Evolutionary conservation across 2,888 invertebrate species (phyloP), one percentile per base, ranked within the genome.

Genomic region (Antheraea yamamai): DNA sequence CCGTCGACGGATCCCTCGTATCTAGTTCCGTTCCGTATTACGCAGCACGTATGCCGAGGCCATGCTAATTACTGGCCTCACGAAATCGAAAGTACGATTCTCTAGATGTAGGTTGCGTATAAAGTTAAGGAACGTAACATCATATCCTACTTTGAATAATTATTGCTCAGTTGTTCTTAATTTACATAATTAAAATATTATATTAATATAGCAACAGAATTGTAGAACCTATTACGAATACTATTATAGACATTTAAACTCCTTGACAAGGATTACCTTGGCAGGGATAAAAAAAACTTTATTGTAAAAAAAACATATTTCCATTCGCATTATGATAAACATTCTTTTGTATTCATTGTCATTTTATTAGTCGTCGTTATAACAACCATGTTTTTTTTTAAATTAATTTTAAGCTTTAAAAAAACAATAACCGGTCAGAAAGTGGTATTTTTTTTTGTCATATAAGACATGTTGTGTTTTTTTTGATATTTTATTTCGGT

Each of bases 61-160:
- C 92, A 92, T 93, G 91, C 91, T 93, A 94, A 94, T 94, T 92
- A 91, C 86, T 85, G 84, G 85, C 89, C 91, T 91, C 93, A 92
- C 92, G 92, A 94, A 94, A 94, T 92, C 92, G 94, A 94, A 94
- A 94, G 94, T 92, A 90, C 83, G 78, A 79, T 82, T 80, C 86
- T 87, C 85, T 87, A 87, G 87, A 90, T 91, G 87, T 90, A 85
- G 89, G 88, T 88, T 88, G 85, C 88, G 82, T 83, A 87, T 66
- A 30, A 30, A 30, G 16, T 66, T 66, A 85, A 88, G 87, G 84
- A 89, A 89, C 89, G 85, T 84, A 84, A 86, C 85, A 83, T 79
- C 83, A 79, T 83, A 85, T 84, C 85, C 83, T 84, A 85, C 79
- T 81, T 83, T 77, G 74, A 80, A 82, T 81, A 80, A 78, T 75